Base-by-base conservation (phyloP, 2,113 vertebrate genomes). In the Melospiza georgiana region DNA sequence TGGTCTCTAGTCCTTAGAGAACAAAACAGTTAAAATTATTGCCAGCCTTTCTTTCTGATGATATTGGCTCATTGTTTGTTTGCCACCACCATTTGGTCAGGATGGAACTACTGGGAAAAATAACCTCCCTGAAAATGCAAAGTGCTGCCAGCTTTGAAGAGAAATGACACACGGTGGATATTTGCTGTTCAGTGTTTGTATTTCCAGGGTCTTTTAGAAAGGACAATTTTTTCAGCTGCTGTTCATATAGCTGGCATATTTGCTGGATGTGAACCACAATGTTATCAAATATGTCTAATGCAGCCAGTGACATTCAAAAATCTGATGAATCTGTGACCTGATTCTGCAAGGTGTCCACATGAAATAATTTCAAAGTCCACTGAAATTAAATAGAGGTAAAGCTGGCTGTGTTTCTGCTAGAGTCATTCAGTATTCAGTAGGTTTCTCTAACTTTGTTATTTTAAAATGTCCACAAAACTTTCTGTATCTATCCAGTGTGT, bases 81-180 rank as follows among this genome's bases (percentile, higher is more conserved):
- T 94, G 84, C 84, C 78, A 91, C 33, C 30, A 51, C 67, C 84
- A 90, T 96, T 97, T 96, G 94, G 84, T 95, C 81, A 73, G 67
- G 63, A 95, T 95, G 59, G 55, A 96, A 52, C 93, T 69, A 85
- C 46, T 87, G 81, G 94, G 89, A 94, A 87, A 94, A 95, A 97
- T 94, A 95, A 93, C 74, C 78, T 91, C 77, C 81, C 72, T 85
- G 67, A 96, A 93, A 94, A 96, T 80, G 79, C 21, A 59, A 89
- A 95, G 35, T 35, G 41, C 87, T 91, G 77, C 95, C 94, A 95
- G 62, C 27, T 87, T 91, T 90, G 80, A 62, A 89, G 87, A 85
- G 84, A 91, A 93, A 91, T 87, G 72, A 69, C 62, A 87, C 81
- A 72, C 0, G 0, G 52, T 79, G 57, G 35, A 61, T 91, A 86